Percentiles rank a stretch among this genome's conserved stretches.
phyloP scores from a whole-genome alignment of 2,797 vertebrate species.

The Tapera naevia region DNA sequence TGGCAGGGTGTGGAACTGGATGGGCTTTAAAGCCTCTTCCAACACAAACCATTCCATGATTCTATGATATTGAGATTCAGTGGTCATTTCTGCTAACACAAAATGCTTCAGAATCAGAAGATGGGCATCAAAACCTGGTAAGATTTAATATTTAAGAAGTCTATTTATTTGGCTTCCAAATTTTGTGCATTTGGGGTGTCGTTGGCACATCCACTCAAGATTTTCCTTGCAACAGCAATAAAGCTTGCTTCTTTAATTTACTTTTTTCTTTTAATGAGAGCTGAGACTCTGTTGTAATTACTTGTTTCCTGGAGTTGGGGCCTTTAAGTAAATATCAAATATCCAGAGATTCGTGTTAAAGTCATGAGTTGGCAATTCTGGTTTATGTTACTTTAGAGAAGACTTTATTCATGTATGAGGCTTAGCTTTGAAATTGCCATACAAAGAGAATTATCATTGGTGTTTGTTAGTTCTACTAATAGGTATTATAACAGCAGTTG shows the following conservation, averaged over 20 bases:
- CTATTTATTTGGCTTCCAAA: background rate
- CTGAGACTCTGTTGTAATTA: background rate
- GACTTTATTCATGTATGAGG: background rate
- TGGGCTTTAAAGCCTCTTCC: too few species aligned
- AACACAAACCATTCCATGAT: too few species aligned
- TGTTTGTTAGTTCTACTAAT: conserved; percentile 1
- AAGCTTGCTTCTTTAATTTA: background rate
- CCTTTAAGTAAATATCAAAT: conserved; percentile 19
- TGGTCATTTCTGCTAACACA: background rate
- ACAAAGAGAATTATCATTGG: background rate
- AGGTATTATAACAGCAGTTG: background rate
- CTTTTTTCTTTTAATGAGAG: background rate
- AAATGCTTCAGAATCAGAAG: background rate
- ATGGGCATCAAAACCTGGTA: background rate
- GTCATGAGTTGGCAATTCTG: background rate
- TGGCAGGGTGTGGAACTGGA: too few species aligned
- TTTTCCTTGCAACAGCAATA: background rate
- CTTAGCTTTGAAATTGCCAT: background rate
- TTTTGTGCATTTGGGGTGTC: background rate
- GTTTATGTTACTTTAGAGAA: background rate
- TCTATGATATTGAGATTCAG: background rate
- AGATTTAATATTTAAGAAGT: background rate
- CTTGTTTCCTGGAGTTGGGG: conserved; percentile 7
- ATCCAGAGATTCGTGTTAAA: background rate
- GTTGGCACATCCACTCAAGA: background rate